phyloP scores from a whole-genome alignment of 2,113 vertebrate genomes.

The Cephalopterus ornatus region DNA sequence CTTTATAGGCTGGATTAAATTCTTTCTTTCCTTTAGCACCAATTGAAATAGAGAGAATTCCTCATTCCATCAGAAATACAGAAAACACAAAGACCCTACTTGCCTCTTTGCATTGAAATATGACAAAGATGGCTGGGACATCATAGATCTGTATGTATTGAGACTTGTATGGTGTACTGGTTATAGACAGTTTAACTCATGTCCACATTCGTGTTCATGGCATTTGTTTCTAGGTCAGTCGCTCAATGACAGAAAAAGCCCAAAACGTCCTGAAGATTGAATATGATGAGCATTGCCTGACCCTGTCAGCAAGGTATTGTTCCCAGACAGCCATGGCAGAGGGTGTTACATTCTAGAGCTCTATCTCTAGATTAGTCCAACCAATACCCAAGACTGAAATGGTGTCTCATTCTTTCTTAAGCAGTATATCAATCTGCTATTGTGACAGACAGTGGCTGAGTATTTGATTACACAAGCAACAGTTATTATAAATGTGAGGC shows the following conservation, averaged over 20 bases:
- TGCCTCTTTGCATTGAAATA: neutral
- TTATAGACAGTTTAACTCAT: neutral
- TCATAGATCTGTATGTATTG: neutral
- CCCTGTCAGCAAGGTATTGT: slow-evolving; percentile 87
- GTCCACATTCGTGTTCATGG: neutral
- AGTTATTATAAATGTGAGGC: neutral
- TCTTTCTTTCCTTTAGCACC: neutral
- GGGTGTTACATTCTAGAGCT: neutral
- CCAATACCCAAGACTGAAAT: neutral
- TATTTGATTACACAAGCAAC: neutral
- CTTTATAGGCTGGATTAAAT: neutral
- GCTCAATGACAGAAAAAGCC: slow-evolving; percentile 83
- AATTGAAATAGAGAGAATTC: neutral
- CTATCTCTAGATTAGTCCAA: neutral
- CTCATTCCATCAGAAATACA: neutral
- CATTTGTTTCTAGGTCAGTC: slow-evolving; percentile 82
- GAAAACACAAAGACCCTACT: neutral
- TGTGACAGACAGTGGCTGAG: neutral
- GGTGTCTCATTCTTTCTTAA: neutral
- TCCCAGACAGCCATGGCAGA: neutral
- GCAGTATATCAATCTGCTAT: neutral
- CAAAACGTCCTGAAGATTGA: slow-evolving; percentile 89
- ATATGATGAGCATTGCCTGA: slow-evolving; percentile 82
- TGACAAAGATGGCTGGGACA: neutral
- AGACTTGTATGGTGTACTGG: neutral